Conservation (phyloP, 2,113 vertebrate species). For the Chaenogobius annularis region DNA sequence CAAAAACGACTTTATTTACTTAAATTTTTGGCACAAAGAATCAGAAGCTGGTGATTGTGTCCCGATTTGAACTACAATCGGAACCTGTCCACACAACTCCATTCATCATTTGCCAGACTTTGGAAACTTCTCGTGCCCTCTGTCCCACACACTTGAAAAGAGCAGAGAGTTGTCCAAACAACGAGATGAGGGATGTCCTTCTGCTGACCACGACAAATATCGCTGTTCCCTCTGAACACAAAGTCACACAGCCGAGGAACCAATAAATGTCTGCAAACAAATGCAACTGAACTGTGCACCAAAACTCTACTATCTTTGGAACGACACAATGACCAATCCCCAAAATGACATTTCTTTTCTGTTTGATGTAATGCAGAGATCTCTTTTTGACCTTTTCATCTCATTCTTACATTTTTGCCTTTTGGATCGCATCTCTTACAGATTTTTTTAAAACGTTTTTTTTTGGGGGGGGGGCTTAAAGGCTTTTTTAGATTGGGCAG, state of each 20-base stretch:
- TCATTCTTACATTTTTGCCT: no score
- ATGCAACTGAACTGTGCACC: conserved; percentile 4
- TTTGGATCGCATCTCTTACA: no score
- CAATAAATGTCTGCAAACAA: conserved; percentile 11
- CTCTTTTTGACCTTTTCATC: no score
- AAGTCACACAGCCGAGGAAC: background rate
- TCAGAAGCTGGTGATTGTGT: no score
- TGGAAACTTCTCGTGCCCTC: background rate
- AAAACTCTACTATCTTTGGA: background rate
- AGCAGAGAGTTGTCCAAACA: conserved; percentile 3
- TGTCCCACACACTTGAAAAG: background rate
- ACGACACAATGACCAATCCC: background rate
- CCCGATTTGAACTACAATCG: background rate
- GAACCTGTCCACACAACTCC: background rate
- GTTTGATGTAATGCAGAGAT: no score
- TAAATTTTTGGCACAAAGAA: no score
- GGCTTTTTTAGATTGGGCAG: no score
- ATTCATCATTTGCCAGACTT: background rate
- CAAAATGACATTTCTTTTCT: no score
- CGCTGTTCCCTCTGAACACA: conserved; percentile 7
- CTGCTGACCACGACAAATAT: conserved; percentile 6
- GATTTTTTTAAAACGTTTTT: no score
- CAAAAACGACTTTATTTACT: no score
- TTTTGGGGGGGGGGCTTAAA: no score
- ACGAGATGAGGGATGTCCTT: conserved; percentile 8